Evolutionary conservation across 2,797 vertebrate species (phyloP).

Genomic region (Mastacembelus armatus): DNA sequence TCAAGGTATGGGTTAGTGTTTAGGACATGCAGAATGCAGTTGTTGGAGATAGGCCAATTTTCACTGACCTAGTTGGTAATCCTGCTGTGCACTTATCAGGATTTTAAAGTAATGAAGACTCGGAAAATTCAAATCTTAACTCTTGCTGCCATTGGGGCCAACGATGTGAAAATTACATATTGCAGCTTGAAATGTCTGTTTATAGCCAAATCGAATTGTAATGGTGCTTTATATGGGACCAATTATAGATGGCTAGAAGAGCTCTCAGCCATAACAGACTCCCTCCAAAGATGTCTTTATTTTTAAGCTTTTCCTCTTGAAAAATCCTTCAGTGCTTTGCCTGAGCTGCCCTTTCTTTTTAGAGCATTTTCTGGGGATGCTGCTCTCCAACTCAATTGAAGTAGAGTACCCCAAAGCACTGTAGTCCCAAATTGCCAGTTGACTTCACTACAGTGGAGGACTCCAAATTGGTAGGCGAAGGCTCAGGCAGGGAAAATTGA

Average conservation of each 20-base stretch:
- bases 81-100: neutral
- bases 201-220: conserved; percentile 52
- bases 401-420: conserved; percentile 56
- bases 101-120: conserved; percentile 9
- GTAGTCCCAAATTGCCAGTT: conserved; percentile 56
- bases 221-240: conserved; percentile 40
- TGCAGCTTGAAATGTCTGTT: conserved; percentile 53
- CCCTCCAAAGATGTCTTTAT: conserved; percentile 70
- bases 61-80: neutral
- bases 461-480: conserved; percentile 35
- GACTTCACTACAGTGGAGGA: conserved; percentile 39
- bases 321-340: conserved; percentile 52
- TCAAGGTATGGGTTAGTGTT: neutral
- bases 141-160: neutral
- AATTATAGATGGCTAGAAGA: conserved; percentile 48
- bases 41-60: neutral
- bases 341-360: conserved; percentile 54
- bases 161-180: conserved; percentile 41
- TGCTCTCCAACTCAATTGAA: conserved; percentile 45
- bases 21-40: neutral
- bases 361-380: conserved; percentile 49
- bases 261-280: conserved; percentile 57
- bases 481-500: conserved; percentile 46
- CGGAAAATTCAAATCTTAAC: conserved; percentile 14
- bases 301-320: conserved; percentile 65